phyloP scores from a whole-genome alignment of 2,888 invertebrate genomes.

The Dryobota labecula region DNA sequence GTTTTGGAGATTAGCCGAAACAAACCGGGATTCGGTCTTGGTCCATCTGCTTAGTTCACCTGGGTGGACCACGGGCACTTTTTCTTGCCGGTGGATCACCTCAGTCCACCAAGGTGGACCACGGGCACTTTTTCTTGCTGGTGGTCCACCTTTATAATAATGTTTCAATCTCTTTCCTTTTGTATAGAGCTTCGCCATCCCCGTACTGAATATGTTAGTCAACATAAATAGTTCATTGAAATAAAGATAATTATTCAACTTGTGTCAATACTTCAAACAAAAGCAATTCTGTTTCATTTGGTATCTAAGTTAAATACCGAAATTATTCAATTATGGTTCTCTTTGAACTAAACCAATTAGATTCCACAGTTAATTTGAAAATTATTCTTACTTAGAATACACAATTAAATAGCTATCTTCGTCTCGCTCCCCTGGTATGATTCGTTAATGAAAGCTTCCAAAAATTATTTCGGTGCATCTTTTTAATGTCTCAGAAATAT shows the following conservation, averaged over 20 bases:
- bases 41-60: no score
- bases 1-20: no score
- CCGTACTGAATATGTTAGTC: background rate
- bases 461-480: background rate
- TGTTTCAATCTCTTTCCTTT: no score
- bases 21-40: no score
- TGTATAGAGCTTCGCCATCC: no score
- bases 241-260: background rate
- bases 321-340: constrained; percentile 20
- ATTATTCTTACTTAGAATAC: constrained; percentile 11
- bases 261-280: constrained; percentile 1
- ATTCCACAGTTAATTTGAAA: constrained; percentile 5
- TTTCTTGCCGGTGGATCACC: no score
- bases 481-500: background rate
- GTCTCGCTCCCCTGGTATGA: background rate
- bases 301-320: constrained; percentile 36
- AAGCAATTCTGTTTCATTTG: constrained; percentile 17
- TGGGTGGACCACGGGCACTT: no score
- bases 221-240: background rate
- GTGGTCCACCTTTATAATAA: no score
- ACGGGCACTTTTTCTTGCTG: no score
- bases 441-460: background rate
- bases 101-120: no score
- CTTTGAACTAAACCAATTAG: constrained; percentile 44
- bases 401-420: background rate